A percentile compares a stretch with the other conserved stretches of the same genome.
Evolutionary conservation across 2,113 vertebrate genomes (phyloP).

Genomic region (Eptesicus fuscus): DNA sequence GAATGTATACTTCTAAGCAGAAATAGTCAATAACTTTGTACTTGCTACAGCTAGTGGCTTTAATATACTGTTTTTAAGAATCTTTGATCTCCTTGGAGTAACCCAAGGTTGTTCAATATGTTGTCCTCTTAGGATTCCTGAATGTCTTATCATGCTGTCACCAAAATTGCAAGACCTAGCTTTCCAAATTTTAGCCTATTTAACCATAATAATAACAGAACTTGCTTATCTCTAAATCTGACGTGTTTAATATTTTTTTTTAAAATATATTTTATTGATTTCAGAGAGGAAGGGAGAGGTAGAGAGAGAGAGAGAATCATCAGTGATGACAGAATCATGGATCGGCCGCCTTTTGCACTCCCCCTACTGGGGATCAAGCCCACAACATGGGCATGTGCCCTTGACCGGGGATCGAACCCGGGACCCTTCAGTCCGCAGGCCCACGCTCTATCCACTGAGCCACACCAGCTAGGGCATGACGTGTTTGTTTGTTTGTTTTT

Average conservation of each 20-base stretch:
- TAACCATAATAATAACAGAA: neutral
- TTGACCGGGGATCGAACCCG: too few species aligned
- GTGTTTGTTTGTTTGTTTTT: too few species aligned
- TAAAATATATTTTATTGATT: too few species aligned
- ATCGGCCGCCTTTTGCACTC: too few species aligned
- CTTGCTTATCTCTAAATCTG: neutral
- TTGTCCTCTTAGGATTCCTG: neutral
- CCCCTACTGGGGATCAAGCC: too few species aligned
- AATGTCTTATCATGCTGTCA: neutral
- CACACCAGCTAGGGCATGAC: too few species aligned
- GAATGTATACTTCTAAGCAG: neutral
- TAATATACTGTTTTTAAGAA: neutral
- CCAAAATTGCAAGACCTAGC: neutral
- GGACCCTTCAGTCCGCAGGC: too few species aligned
- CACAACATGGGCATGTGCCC: too few species aligned
- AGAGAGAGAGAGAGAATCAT: too few species aligned
- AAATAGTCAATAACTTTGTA: neutral
- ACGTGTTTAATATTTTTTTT: neutral
- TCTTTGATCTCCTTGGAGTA: neutral
- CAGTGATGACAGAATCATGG: too few species aligned
- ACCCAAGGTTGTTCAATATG: neutral
- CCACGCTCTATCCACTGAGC: too few species aligned
- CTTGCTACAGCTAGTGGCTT: neutral
- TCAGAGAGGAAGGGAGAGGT: too few species aligned
- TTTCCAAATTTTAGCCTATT: neutral